Evolutionary conservation across 2,113 vertebrate species (phyloP), one percentile per base, ranked within the genome.

Genomic region (Limanda limanda): DNA sequence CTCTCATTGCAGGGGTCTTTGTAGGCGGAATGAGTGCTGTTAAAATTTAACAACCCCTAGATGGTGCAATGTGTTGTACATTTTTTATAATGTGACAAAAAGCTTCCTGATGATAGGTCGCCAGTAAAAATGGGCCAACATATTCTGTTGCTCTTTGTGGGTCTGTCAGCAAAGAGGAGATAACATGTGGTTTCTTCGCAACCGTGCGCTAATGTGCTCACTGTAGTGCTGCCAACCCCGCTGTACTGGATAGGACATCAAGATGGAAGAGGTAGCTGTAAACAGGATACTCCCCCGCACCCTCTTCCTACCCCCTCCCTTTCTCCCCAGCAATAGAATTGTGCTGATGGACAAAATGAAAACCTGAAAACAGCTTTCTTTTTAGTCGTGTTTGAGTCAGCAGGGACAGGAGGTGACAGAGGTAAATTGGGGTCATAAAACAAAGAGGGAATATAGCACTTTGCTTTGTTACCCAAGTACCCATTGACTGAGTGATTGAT

Each of bases 381-480:
- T 88, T 82, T 73, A 75, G 76, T 55, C 54, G 54, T 35, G 63
- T 87, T 88, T 68, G 68, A 90, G 88, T 91, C 90, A 86, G 91
- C 86, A 84, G 79, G 87, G 89, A 88, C 62, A 25, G 65, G 62
- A 70, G 91, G 88, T 91, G 85, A 85, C 70, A 21, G 83, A 73
- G 84, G 86, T 86, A 84, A 91, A 91, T 91, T 89, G 90, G 79
- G 88, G 81, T 90, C 85, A 87, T 85, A 83, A 79, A 81, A 87
- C 52, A 81, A 78, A 77, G 35, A 76, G 23, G 86, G 68, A 82
- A 81, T 83, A 64, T 72, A 59, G 80, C 79, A 79, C 78, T 81
- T 78, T 85, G 76, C 80, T 86, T 73, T 75, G 69, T 54, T 80
- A 67, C 73, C 58, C 17, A 74, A 42, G 45, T 52, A 52, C 70